phyloP scores from a whole-genome alignment of 2,797 vertebrate species.

The Masticophis lateralis region DNA sequence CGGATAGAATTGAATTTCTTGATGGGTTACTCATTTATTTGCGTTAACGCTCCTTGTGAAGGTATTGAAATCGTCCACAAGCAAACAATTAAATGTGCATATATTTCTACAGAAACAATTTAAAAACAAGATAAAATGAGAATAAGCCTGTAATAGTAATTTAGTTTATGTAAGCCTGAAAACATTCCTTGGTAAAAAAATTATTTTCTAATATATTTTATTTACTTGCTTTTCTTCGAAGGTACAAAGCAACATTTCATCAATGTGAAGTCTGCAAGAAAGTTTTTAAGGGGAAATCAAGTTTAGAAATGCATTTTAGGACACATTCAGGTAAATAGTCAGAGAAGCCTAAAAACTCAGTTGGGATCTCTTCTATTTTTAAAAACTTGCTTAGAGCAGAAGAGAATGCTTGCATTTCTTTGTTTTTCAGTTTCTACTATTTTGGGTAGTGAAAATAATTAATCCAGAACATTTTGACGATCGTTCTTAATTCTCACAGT shows the following conservation, averaged over 20 bases:
- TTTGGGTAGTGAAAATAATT: background rate
- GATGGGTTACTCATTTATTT: background rate
- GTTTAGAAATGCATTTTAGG: constrained; percentile 97
- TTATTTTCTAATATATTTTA: constrained; percentile 30
- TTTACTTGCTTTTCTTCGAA: constrained; percentile 62
- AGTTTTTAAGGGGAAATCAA: constrained; percentile 98
- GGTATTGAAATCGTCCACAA: background rate
- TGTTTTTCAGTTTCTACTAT: background rate
- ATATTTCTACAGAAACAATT: background rate
- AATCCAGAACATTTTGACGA: background rate
- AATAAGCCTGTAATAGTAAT: background rate
- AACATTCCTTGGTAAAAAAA: background rate
- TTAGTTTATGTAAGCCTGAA: constrained; percentile 12
- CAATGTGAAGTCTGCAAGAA: constrained; percentile 99
- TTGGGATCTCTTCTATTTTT: background rate
- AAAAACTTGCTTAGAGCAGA: background rate
- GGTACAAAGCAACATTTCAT: constrained; percentile 96
- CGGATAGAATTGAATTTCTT: background rate
- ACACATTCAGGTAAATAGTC: constrained; percentile 90
- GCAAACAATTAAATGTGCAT: background rate
- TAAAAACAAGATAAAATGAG: background rate
- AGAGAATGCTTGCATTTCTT: background rate
- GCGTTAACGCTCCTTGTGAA: background rate
- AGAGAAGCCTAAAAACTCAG: background rate
- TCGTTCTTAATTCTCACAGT: background rate